A percentile compares a stretch with the other conserved stretches of the same genome.
Evolutionary conservation across 2,888 invertebrate genomes (phyloP).

Genomic region (Drosophila ustulata): DNA sequence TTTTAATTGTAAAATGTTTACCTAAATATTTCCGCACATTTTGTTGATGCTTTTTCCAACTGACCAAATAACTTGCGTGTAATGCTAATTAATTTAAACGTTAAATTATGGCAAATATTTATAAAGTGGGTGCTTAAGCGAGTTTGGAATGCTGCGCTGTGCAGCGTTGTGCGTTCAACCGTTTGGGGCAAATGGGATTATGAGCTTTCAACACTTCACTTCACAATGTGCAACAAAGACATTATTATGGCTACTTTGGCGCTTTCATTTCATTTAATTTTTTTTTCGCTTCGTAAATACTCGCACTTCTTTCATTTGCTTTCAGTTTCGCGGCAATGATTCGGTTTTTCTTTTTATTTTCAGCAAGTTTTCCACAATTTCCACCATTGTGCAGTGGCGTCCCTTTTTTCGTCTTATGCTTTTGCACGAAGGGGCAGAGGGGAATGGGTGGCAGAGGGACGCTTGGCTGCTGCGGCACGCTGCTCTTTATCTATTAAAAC

Average conservation of each 20-base stretch:
- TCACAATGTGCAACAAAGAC: slow-evolving; percentile 71
- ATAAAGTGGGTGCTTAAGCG: background rate
- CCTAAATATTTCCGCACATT: background rate
- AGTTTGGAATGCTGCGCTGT: background rate
- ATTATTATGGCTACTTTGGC: slow-evolving; percentile 64
- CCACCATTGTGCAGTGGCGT: slow-evolving; percentile 63
- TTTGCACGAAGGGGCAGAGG: slow-evolving; percentile 31
- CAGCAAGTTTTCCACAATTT: slow-evolving; percentile 54
- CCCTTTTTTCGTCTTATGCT: slow-evolving; percentile 72
- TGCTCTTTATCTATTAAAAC: slow-evolving; percentile 81
- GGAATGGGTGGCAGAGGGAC: background rate
- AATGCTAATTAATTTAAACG: background rate
- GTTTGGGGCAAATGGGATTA: slow-evolving; percentile 67
- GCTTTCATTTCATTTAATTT: slow-evolving; percentile 12
- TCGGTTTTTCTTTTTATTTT: slow-evolving; percentile 14
- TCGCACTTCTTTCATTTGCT: slow-evolving; percentile 20
- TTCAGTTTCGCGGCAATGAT: slow-evolving; percentile 30
- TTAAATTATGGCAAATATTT: background rate
- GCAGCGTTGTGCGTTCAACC: slow-evolving; percentile 36
- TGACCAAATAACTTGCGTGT: background rate
- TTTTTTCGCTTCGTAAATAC: slow-evolving; percentile 15
- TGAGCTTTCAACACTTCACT: slow-evolving; percentile 71
- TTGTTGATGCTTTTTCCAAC: background rate
- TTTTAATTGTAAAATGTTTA: background rate
- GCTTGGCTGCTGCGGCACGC: slow-evolving; percentile 58